A percentile compares a stretch with the other conserved stretches of the same genome.
Evolutionary conservation across 2,113 vertebrate species (phyloP).

Genomic region (Chamaetylas fuelleborni): DNA sequence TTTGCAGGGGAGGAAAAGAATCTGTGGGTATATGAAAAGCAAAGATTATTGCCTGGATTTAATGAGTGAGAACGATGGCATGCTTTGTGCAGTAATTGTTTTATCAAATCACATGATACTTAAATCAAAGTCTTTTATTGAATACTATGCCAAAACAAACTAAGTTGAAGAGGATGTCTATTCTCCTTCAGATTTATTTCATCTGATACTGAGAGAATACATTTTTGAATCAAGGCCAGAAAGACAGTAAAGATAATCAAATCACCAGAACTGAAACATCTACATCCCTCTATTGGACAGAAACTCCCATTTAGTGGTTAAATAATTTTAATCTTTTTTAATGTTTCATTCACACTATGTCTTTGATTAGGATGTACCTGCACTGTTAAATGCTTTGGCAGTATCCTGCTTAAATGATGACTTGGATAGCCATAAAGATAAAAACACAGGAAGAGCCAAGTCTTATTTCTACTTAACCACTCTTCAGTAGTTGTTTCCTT

Average conservation of each 20-base stretch:
- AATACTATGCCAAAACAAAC: conserved; percentile 43
- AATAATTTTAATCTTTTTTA: conserved; percentile 37
- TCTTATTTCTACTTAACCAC: neutral
- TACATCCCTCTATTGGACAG: conserved; percentile 10
- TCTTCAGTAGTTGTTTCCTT: neutral
- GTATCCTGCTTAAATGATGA: conserved; percentile 36
- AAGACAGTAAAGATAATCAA: conserved; percentile 49
- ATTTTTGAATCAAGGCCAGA: conserved; percentile 61
- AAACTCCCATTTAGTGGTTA: conserved; percentile 24
- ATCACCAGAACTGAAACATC: conserved; percentile 37
- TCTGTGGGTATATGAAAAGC: neutral
- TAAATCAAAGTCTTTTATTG: conserved; percentile 18
- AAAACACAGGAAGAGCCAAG: conserved; percentile 51
- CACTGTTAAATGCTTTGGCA: conserved; percentile 29
- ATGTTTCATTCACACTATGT: conserved; percentile 8
- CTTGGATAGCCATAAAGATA: conserved; percentile 41
- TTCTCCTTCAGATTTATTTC: conserved; percentile 45
- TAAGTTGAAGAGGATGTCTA: neutral
- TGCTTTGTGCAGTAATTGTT: neutral
- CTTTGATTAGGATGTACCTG: conserved; percentile 35
- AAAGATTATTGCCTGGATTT: neutral
- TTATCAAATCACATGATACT: neutral
- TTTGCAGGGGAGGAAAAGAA: neutral
- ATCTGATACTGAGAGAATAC: conserved; percentile 50
- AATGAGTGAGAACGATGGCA: neutral